phyloP scores from a whole-genome alignment of 1,140 invertebrate genomes.

The Pseudobourletiella spinata region DNA sequence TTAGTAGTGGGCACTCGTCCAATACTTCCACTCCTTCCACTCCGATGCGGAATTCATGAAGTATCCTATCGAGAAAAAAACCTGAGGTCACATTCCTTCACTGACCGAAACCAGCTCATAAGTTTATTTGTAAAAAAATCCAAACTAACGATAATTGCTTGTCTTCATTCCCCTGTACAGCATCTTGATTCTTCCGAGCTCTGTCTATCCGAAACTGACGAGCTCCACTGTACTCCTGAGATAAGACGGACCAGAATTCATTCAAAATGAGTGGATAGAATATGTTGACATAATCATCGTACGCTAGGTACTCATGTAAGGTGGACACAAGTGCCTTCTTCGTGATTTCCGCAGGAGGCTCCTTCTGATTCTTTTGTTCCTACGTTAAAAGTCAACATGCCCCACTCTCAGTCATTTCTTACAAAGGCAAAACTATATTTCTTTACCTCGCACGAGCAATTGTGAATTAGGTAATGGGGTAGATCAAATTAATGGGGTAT shows the following conservation, averaged over 20 bases:
- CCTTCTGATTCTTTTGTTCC: slow-evolving; percentile 9
- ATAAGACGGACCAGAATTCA: slow-evolving; percentile 22
- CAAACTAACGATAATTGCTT: too few species aligned
- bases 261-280: slow-evolving; percentile 22
- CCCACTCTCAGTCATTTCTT: background rate
- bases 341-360: background rate
- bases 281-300: slow-evolving; percentile 6
- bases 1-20: background rate
- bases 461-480: too few species aligned
- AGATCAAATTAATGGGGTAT: too few species aligned
- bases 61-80: background rate
- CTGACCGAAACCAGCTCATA: too few species aligned
- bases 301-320: background rate
- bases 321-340: too few species aligned
- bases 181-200: too few species aligned
- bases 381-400: background rate
- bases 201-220: too few species aligned
- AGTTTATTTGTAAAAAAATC: too few species aligned
- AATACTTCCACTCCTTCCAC: background rate
- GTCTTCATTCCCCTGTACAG: too few species aligned
- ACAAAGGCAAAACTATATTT: too few species aligned
- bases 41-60: background rate
- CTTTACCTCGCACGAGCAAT: background rate
- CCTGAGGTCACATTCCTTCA: too few species aligned
- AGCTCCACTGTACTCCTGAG: slow-evolving; percentile 8